Percentiles rank a stretch among this genome's conserved stretches.
Conservation (phyloP, 2,113 vertebrate genomes). For the Lanius collurio region DNA sequence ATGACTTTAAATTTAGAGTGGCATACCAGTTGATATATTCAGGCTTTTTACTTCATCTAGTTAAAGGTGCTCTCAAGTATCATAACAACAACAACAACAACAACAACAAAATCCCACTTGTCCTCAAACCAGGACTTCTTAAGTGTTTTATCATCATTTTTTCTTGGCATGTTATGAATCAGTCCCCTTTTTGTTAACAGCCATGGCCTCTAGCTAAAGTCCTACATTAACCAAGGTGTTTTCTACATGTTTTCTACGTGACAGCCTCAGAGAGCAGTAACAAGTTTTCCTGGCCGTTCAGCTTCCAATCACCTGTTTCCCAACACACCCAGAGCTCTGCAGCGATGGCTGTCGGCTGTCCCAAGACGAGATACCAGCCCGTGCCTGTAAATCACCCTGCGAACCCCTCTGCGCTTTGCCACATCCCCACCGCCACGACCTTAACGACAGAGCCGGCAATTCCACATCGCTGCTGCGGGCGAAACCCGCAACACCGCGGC, state of each 20-base stretch:
- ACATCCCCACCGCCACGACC: background rate
- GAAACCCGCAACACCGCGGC: background rate
- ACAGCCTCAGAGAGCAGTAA: background rate
- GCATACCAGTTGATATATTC: background rate
- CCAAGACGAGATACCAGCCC: rapidly evolving
- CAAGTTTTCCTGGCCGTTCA: background rate
- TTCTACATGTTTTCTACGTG: rapidly evolving
- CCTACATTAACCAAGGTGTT: too few relatives aligned
- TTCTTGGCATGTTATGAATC: background rate
- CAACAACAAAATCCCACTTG: too few relatives aligned
- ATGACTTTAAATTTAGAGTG: background rate
- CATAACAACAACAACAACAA: background rate
- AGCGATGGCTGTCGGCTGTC: background rate
- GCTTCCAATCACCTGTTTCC: background rate
- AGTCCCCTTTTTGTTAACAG: background rate
- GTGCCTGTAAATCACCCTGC: background rate
- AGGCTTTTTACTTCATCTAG: background rate
- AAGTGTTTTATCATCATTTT: background rate
- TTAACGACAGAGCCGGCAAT: background rate
- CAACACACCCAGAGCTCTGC: background rate
- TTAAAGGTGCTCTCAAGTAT: background rate
- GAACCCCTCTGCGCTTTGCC: background rate
- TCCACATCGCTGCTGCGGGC: background rate
- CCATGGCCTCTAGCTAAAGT: background rate
- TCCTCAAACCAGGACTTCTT: background rate